These are phyloP conservation scores for Lytechinus pictus DNA, from an alignment of 35 echinoderm and acorn worm genomes.

Conservation along the genomic window DNA sequence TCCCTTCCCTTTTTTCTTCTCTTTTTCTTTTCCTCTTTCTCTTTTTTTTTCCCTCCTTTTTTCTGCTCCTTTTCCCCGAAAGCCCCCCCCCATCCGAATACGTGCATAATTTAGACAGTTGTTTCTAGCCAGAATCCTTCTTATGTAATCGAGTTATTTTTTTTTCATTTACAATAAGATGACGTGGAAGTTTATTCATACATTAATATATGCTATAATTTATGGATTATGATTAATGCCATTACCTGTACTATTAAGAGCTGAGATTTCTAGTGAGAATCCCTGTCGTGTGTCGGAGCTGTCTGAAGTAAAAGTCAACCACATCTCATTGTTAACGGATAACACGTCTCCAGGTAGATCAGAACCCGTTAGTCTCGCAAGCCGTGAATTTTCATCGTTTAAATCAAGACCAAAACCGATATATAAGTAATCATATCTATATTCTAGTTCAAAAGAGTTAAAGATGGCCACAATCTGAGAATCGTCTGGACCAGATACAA, in stretches of 20 bases:
- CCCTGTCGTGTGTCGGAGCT: neutral
- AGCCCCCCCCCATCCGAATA: too few relatives aligned
- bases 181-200: too few relatives aligned
- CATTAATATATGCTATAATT: too few relatives aligned
- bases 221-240: too few relatives aligned
- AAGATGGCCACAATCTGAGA: neutral
- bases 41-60: too few relatives aligned
- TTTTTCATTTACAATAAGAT: too few relatives aligned
- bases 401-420: neutral
- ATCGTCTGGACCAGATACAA: neutral
- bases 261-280: neutral
- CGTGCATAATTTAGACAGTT: neutral
- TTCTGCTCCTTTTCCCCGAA: too few relatives aligned
- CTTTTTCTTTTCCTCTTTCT: too few relatives aligned
- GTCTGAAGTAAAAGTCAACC: constrained; percentile 17
- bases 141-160: too few relatives aligned
- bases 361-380: neutral
- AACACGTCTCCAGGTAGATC: neutral
- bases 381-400: neutral
- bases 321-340: constrained; percentile 27
- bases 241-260: neutral
- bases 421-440: neutral
- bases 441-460: neutral
- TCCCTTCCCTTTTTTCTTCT: too few relatives aligned
- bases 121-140: neutral